Evolutionary conservation across 2,888 invertebrate genomes (phyloP).

Genomic region (Tanytarsus gracilentus): DNA sequence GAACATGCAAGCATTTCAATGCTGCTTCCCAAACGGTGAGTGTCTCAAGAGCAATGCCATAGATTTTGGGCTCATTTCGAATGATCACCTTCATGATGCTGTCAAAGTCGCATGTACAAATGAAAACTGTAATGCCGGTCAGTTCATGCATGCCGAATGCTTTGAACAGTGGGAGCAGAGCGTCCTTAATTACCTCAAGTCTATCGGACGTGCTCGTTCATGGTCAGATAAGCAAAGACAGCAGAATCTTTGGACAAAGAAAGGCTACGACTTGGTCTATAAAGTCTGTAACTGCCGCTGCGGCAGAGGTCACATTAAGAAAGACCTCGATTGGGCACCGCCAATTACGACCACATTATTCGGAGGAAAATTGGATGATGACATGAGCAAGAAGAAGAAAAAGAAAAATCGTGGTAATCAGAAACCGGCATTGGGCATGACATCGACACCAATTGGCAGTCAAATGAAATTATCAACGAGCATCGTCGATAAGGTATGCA

Average conservation of each 20-base stretch:
- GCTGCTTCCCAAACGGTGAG: constrained; percentile 75
- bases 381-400: constrained; percentile 54
- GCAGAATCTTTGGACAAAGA: constrained; percentile 96
- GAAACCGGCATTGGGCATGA: constrained; percentile 51
- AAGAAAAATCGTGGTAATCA: constrained; percentile 59
- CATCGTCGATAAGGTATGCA: constrained; percentile 21
- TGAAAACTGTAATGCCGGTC: constrained; percentile 77
- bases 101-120: constrained; percentile 91
- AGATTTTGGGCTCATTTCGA: constrained; percentile 49
- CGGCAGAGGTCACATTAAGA: constrained; percentile 84
- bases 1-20: constrained; percentile 43
- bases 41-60: constrained; percentile 56
- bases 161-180: constrained; percentile 91
- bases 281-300: constrained; percentile 93
- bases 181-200: constrained; percentile 78
- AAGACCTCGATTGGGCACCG: constrained; percentile 87
- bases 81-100: constrained; percentile 66
- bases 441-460: constrained; percentile 36
- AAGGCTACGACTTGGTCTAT: constrained; percentile 92
- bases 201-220: constrained; percentile 81
- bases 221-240: constrained; percentile 92
- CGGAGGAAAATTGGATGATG: constrained; percentile 46
- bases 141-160: constrained; percentile 93
- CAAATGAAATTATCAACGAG: constrained; percentile 32
- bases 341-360: constrained; percentile 47